phyloP scores from a whole-genome alignment of 2,888 invertebrate genomes.

The Lordiphosa fenestrarum region DNA sequence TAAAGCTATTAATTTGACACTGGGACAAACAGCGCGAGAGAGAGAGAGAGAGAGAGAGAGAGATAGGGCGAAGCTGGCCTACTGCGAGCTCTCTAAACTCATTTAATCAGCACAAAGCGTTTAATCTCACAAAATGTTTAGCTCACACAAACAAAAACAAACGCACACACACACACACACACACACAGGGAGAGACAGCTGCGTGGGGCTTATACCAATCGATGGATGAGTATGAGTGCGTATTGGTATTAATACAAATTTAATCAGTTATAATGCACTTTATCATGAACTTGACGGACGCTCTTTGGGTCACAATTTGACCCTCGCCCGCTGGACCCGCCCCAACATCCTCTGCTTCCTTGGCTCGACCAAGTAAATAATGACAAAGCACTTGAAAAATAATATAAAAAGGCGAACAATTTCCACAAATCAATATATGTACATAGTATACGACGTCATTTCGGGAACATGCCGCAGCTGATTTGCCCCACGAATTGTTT shows the following conservation, averaged over 20 bases:
- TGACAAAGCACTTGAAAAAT: slow-evolving; percentile 23
- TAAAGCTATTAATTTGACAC: slow-evolving; percentile 52
- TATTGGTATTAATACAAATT: slow-evolving; percentile 31
- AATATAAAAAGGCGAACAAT: slow-evolving; percentile 22
- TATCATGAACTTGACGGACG: slow-evolving; percentile 34
- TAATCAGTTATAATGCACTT: slow-evolving; percentile 52
- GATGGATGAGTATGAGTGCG: not conserved
- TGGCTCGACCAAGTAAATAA: slow-evolving; percentile 23
- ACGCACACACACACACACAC: slow-evolving; percentile 8
- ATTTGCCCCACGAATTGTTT: too few species aligned
- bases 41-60: not conserved
- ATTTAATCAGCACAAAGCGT: slow-evolving; percentile 68
- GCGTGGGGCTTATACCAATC: too few species aligned
- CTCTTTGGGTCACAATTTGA: slow-evolving; percentile 2
- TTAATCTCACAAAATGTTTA: slow-evolving; percentile 58
- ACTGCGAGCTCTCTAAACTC: slow-evolving; percentile 51
- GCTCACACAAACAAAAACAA: slow-evolving; percentile 20
- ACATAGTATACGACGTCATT: slow-evolving; percentile 27
- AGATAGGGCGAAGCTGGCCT: slow-evolving; percentile 26
- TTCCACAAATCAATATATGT: slow-evolving; percentile 35
- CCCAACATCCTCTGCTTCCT: not conserved
- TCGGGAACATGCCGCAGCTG: too few species aligned
- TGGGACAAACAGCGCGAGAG: slow-evolving; percentile 6
- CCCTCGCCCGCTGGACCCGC: not conserved
- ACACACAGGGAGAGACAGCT: not conserved